Conservation (phyloP, 1,140 invertebrate species). For the Penaeus indicus region DNA sequence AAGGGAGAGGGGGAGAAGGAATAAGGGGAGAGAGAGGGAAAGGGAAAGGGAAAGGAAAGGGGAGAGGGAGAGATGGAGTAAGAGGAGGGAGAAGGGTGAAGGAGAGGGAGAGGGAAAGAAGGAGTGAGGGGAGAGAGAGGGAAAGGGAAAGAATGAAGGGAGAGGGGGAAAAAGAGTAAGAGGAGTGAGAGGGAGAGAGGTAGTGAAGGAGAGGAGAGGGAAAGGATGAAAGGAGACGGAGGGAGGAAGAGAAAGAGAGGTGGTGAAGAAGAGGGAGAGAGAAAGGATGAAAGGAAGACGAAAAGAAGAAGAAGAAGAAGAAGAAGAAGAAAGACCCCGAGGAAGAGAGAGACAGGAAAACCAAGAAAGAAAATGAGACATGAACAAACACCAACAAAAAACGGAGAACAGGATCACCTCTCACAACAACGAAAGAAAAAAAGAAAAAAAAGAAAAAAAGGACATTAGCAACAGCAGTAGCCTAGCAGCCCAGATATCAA, state of each 20-base stretch:
- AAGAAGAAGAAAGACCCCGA: conserved; percentile 20
- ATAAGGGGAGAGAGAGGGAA: too few relatives aligned
- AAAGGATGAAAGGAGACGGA: not conserved
- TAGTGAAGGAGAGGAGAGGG: not conserved
- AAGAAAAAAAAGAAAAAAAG: not conserved
- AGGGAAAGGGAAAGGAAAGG: too few relatives aligned
- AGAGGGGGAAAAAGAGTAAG: too few relatives aligned
- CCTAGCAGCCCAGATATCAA: too few relatives aligned
- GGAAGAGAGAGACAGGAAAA: conserved; percentile 35
- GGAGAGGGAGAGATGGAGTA: too few relatives aligned
- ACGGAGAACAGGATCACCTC: not conserved
- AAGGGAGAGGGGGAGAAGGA: too few relatives aligned
- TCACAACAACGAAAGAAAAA: not conserved
- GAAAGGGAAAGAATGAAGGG: too few relatives aligned
- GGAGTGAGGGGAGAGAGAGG: too few relatives aligned
- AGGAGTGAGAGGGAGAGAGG: too few relatives aligned
- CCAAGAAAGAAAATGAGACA: not conserved
- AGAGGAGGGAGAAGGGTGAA: too few relatives aligned
- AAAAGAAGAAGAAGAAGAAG: conserved; percentile 22
- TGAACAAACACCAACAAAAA: not conserved
- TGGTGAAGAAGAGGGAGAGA: not conserved
- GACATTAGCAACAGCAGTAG: too few relatives aligned
- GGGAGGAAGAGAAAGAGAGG: not conserved
- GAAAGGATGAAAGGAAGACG: not conserved
- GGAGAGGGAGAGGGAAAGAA: too few relatives aligned